Conservation (phyloP, 1,140 invertebrate genomes). For the Riptortus pedestris region DNA sequence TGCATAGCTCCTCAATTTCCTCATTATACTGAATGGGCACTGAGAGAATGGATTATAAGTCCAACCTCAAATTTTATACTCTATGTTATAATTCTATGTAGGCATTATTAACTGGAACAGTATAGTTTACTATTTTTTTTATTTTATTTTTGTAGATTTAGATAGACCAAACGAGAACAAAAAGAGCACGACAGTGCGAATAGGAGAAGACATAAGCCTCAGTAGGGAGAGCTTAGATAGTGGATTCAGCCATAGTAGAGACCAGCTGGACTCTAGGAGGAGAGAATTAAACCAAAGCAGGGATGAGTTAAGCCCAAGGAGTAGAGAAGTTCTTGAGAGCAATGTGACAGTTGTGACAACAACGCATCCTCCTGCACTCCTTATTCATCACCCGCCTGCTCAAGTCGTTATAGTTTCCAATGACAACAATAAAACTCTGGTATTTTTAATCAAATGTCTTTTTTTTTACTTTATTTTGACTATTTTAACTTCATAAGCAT, state of each 20-base stretch:
- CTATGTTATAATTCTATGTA: no score
- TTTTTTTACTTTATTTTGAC: no score
- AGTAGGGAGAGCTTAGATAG: slow-evolving; percentile 1
- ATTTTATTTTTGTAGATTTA: no score
- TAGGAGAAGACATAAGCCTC: slow-evolving; percentile 12
- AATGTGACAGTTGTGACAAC: slow-evolving; percentile 60
- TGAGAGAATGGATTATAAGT: no score
- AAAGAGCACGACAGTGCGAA: slow-evolving; percentile 27
- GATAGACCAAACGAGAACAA: neutral
- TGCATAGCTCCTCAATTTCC: no score
- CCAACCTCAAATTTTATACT: no score
- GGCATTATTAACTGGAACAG: no score
- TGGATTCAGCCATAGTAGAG: neutral
- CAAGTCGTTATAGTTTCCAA: slow-evolving; percentile 70
- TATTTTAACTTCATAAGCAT: neutral
- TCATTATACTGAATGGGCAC: no score
- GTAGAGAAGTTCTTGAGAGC: slow-evolving; percentile 30
- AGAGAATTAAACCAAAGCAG: slow-evolving; percentile 6
- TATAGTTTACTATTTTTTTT: no score
- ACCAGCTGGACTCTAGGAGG: neutral
- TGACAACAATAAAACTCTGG: slow-evolving; percentile 56
- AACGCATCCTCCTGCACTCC: slow-evolving; percentile 61
- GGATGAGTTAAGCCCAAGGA: neutral
- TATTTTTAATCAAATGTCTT: no score
- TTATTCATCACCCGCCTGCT: slow-evolving; percentile 34